Conservation (phyloP, 37 sponge, comb jelly and placozoan species). For the Ianthella basta region DNA sequence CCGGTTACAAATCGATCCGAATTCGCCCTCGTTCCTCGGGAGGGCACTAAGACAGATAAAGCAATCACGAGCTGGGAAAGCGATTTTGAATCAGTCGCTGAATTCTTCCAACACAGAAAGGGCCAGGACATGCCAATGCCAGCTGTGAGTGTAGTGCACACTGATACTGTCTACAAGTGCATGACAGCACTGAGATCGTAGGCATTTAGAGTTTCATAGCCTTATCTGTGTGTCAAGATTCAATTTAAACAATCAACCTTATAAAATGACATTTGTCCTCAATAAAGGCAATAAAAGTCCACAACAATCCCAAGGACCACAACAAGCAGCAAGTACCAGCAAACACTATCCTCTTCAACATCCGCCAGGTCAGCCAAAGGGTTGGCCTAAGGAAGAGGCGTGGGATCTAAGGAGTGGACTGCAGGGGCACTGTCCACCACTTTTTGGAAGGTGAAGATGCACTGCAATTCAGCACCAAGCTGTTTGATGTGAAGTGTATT, state of each 20-base stretch:
- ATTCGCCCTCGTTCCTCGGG: too few species aligned
- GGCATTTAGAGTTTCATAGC: too few species aligned
- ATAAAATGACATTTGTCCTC: neutral
- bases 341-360: constrained; percentile 1
- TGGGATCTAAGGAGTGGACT: neutral
- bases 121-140: too few species aligned
- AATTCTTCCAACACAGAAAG: too few species aligned
- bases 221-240: neutral
- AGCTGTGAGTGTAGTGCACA: too few species aligned
- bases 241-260: neutral
- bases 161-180: too few species aligned
- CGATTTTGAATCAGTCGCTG: too few species aligned
- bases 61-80: too few species aligned
- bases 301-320: neutral
- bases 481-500: neutral
- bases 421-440: neutral
- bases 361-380: neutral
- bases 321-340: constrained; percentile 2
- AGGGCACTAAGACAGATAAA: too few species aligned
- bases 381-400: neutral
- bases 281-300: neutral
- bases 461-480: neutral
- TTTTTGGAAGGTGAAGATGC: neutral
- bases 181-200: too few species aligned
- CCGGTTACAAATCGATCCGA: too few species aligned